phyloP scores from a whole-genome alignment of 2,888 invertebrate genomes.

The Dermolepida albohirtum region DNA sequence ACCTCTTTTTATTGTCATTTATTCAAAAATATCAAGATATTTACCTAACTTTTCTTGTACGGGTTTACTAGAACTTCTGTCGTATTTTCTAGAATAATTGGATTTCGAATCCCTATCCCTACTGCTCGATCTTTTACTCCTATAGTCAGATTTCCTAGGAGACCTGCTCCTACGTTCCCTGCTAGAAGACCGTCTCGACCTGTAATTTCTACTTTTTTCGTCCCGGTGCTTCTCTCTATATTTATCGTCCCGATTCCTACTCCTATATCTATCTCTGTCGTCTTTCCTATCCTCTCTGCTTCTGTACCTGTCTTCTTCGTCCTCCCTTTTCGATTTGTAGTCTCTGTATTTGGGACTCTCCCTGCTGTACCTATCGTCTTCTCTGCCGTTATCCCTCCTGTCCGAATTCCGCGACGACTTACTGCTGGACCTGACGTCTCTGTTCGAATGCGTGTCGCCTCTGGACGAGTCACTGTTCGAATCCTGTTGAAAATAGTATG shows the following conservation, averaged over 20 bases:
- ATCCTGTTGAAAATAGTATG: slow-evolving; percentile 61
- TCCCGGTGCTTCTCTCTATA: slow-evolving; percentile 51
- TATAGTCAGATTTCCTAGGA: slow-evolving; percentile 51
- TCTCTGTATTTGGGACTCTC: slow-evolving; percentile 36
- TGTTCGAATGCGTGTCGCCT: slow-evolving; percentile 3
- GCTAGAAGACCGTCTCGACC: slow-evolving; percentile 47
- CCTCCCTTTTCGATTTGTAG: slow-evolving; percentile 26
- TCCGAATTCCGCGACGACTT: slow-evolving; percentile 36
- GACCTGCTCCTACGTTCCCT: slow-evolving; percentile 54
- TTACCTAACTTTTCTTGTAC: slow-evolving; percentile 66
- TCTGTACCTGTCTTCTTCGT: slow-evolving; percentile 30
- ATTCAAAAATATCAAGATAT: slow-evolving; percentile 22
- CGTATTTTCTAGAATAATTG: slow-evolving; percentile 62
- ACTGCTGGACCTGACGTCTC: slow-evolving; percentile 15
- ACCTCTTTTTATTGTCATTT: too few relatives aligned
- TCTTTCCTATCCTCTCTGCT: slow-evolving; percentile 26
- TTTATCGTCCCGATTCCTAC: slow-evolving; percentile 56
- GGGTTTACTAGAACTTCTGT: slow-evolving; percentile 65
- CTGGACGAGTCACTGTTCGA: slow-evolving; percentile 50
- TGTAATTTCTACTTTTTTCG: slow-evolving; percentile 40
- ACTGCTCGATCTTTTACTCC: slow-evolving; percentile 55
- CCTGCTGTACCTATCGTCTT: slow-evolving; percentile 40
- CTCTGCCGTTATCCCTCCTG: slow-evolving; percentile 47
- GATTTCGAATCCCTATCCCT: slow-evolving; percentile 55
- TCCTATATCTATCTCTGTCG: slow-evolving; percentile 38